Evolutionary conservation across 2,113 vertebrate genomes (phyloP).

Genomic region (Neotoma lepida): DNA sequence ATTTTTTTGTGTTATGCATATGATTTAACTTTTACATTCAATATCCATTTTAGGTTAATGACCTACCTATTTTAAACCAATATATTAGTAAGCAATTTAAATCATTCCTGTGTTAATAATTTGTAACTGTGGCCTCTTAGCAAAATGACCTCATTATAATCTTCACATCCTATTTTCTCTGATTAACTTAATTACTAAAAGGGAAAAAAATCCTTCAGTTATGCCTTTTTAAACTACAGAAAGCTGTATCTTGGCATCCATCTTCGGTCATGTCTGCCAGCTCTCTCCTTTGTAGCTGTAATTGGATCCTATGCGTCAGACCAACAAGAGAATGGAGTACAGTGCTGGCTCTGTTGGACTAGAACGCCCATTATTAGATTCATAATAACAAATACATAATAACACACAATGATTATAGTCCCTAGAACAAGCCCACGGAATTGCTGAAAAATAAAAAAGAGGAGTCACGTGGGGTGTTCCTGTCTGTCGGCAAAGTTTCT

Average conservation of each 20-base stretch:
- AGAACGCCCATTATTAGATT: constrained; percentile 67
- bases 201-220: constrained; percentile 61
- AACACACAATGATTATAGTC: neutral
- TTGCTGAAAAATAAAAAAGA: constrained; percentile 57
- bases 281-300: constrained; percentile 73
- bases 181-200: constrained; percentile 77
- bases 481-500: constrained; percentile 38
- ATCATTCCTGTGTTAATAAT: constrained; percentile 72
- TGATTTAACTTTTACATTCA: constrained; percentile 55
- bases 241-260: constrained; percentile 57
- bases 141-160: constrained; percentile 75
- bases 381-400: constrained; percentile 35
- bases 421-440: constrained; percentile 65
- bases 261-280: constrained; percentile 73
- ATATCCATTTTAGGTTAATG: constrained; percentile 65
- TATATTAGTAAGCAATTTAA: constrained; percentile 76
- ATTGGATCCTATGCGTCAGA: constrained; percentile 76
- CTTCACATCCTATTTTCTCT: constrained; percentile 74
- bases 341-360: constrained; percentile 52
- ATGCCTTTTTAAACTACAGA: constrained; percentile 73
- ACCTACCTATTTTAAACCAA: constrained; percentile 70
- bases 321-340: constrained; percentile 71
- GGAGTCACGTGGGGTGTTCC: neutral
- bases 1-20: constrained; percentile 39
- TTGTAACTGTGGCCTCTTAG: constrained; percentile 78